A percentile compares a stretch with the other conserved stretches of the same genome.
Conservation (phyloP, 2,797 vertebrate species). For the Crocodylus rhombifer region DNA sequence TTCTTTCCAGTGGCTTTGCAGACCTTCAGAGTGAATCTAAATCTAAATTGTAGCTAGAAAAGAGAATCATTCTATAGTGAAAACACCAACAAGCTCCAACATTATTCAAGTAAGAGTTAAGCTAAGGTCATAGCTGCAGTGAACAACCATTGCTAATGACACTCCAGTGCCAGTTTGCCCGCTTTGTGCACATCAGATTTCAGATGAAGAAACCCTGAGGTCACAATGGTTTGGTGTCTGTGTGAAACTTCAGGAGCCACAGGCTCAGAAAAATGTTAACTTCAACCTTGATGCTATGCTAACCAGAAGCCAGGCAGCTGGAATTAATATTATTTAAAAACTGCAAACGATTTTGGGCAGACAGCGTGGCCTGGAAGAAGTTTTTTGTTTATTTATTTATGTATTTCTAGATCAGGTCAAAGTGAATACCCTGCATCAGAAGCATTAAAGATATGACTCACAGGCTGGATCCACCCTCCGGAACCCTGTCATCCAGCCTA, state of each 20-base stretch:
- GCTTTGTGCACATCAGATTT: slow-evolving; percentile 22
- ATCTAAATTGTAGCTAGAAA: background rate
- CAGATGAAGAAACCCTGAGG: slow-evolving; percentile 11
- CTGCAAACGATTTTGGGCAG: background rate
- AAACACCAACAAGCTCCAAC: background rate
- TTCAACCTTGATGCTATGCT: fast-evolving
- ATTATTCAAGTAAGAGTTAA: background rate
- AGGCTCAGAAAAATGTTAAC: slow-evolving; percentile 21
- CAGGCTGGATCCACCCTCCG: too few relatives aligned
- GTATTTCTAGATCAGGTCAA: background rate
- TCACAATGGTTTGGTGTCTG: slow-evolving; percentile 38
- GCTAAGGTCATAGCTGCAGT: slow-evolving; percentile 44
- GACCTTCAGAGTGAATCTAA: background rate
- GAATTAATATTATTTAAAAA: background rate
- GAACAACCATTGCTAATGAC: slow-evolving; percentile 20
- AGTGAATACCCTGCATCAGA: background rate
- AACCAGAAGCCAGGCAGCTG: background rate
- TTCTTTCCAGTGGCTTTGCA: background rate
- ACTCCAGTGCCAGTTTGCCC: background rate
- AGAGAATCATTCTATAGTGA: background rate
- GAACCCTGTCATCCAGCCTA: too few relatives aligned
- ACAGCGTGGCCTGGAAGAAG: background rate
- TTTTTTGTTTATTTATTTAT: background rate
- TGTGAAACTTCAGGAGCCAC: slow-evolving; percentile 30
- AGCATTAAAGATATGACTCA: too few relatives aligned